These are phyloP conservation scores for Agonopterix arenella DNA, from an alignment of 2,888 invertebrate species.

Conservation along the genomic window DNA sequence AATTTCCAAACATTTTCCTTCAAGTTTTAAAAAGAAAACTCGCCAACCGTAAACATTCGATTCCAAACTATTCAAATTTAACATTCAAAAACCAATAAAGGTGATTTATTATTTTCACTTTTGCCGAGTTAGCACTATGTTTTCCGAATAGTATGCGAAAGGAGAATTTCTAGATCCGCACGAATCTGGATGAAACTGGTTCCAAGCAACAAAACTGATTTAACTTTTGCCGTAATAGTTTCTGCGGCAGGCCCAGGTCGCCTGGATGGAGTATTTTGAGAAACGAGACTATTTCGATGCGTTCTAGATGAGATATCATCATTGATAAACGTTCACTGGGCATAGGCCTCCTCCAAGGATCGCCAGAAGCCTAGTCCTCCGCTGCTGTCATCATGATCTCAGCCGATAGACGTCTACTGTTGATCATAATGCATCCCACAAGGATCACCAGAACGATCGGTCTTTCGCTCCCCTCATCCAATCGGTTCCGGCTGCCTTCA, in stretches of 20 bases:
- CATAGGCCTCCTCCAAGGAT: too few species aligned
- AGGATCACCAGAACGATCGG: too few species aligned
- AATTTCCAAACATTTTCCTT: too few species aligned
- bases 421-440: too few species aligned
- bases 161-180: constrained; percentile 16
- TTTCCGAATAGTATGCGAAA: constrained; percentile 12
- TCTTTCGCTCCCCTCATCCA: too few species aligned
- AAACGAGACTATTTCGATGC: constrained; percentile 11
- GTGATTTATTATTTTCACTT: constrained; percentile 15
- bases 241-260: constrained; percentile 35
- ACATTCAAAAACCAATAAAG: not conserved
- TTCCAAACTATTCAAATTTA: constrained; percentile 2
- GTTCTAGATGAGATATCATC: not conserved
- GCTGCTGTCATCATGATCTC: too few species aligned
- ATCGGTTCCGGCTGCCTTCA: too few species aligned
- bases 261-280: constrained; percentile 4
- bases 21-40: too few species aligned
- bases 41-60: too few species aligned
- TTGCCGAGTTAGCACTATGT: constrained; percentile 8
- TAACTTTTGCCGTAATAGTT: constrained; percentile 59
- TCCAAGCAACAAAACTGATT: constrained; percentile 53
- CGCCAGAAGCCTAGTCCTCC: too few species aligned
- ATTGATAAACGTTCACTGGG: too few species aligned
- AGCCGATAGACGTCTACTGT: too few species aligned
- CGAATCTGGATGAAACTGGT: constrained; percentile 29